These are phyloP conservation scores for Notiomystis cincta DNA, from an alignment of 2,113 vertebrate species.

Conservation along the genomic window DNA sequence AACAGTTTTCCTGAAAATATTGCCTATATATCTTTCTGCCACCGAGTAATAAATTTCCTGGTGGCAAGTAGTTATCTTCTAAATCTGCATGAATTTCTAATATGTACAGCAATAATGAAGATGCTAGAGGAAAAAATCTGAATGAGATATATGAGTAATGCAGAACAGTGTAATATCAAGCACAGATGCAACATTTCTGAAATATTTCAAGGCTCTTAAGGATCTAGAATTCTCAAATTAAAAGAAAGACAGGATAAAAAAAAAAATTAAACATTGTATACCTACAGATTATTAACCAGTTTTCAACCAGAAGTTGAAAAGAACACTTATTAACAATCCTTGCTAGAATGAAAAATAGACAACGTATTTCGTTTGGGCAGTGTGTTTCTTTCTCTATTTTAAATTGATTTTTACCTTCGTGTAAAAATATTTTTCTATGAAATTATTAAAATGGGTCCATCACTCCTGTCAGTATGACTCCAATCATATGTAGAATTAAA, in stretches of 20 bases:
- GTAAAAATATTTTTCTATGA: neutral
- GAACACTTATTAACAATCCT: neutral
- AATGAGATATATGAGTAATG: neutral
- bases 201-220: neutral
- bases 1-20: neutral
- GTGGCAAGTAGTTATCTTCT: neutral
- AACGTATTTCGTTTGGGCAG: neutral
- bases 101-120: neutral
- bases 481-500: neutral
- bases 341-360: accelerated
- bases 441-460: neutral
- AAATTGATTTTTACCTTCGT: neutral
- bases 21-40: neutral
- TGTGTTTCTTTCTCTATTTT: neutral
- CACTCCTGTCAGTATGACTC: neutral
- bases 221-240: neutral
- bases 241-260: neutral
- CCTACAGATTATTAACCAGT: neutral
- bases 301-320: neutral
- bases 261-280: neutral
- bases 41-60: neutral
- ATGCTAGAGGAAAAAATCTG: neutral
- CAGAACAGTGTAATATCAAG: neutral
- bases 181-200: neutral
- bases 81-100: neutral